These are phyloP conservation scores for Augiades crinisus DNA, from an alignment of 2,888 invertebrate species.

Conservation along the genomic window DNA sequence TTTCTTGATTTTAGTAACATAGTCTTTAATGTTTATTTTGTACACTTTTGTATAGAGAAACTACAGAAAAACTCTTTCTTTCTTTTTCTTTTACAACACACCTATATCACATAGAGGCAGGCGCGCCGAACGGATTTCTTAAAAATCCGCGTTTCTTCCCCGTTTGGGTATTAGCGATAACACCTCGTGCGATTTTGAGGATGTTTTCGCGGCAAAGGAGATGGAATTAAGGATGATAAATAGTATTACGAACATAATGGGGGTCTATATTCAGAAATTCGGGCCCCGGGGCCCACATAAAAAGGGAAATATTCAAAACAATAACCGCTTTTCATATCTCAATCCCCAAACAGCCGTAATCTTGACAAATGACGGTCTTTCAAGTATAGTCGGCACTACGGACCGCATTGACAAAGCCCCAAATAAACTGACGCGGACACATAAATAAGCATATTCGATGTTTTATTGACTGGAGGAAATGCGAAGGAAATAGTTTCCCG, in stretches of 20 bases:
- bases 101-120: neutral
- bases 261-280: constrained; percentile 37
- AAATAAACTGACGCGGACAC: constrained; percentile 72
- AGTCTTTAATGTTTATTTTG: too few species aligned
- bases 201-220: constrained; percentile 28
- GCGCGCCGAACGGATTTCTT: constrained; percentile 12
- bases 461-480: constrained; percentile 80
- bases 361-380: constrained; percentile 79
- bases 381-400: constrained; percentile 67
- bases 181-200: constrained; percentile 27
- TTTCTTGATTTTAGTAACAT: too few species aligned
- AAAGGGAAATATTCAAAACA: constrained; percentile 73
- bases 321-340: constrained; percentile 76
- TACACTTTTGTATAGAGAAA: too few species aligned
- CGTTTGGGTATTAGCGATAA: constrained; percentile 29
- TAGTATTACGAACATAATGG: constrained; percentile 35
- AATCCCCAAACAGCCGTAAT: constrained; percentile 74
- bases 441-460: constrained; percentile 79
- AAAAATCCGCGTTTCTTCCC: constrained; percentile 19
- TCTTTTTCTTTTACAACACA: too few species aligned
- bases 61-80: too few species aligned
- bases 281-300: constrained; percentile 43
- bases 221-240: constrained; percentile 32
- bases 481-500: constrained; percentile 78
- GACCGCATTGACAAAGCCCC: constrained; percentile 72